Conservation (phyloP, 2,888 invertebrate species). For the Lomographa bimaculata region DNA sequence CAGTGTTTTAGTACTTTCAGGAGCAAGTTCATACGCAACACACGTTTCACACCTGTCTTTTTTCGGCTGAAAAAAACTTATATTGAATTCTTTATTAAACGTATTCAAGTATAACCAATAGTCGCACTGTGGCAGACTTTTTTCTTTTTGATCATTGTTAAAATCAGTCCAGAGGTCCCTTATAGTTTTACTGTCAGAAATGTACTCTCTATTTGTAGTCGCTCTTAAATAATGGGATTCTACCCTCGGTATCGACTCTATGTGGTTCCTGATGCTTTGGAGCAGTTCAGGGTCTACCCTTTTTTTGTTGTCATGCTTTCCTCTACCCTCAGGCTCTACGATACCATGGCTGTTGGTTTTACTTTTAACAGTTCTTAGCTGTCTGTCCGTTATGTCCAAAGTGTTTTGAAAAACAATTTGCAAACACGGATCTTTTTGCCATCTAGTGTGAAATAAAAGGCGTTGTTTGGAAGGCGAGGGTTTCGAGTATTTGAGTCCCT, state of each 20-base stretch:
- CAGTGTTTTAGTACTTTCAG: slow-evolving; percentile 13
- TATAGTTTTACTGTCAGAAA: not conserved
- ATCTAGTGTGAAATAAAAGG: too few relatives aligned
- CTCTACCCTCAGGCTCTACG: slow-evolving; percentile 17
- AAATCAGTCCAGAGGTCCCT: not conserved
- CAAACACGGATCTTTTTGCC: not conserved
- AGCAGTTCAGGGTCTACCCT: not conserved
- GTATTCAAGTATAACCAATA: not conserved
- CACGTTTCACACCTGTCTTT: slow-evolving; percentile 36
- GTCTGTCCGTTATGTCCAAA: slow-evolving; percentile 1
- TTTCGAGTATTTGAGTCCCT: slow-evolving; percentile 30
- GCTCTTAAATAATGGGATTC: not conserved
- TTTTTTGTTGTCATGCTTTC: slow-evolving; percentile 6
- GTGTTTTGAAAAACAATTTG: slow-evolving; percentile 1
- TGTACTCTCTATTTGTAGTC: not conserved
- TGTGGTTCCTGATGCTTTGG: not conserved
- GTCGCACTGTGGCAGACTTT: not conserved
- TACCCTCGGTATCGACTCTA: too few relatives aligned
- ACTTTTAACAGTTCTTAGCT: slow-evolving; percentile 27
- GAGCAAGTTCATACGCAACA: slow-evolving; percentile 17
- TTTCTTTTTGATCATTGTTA: not conserved
- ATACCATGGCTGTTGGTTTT: slow-evolving; percentile 5
- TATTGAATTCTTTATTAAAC: not conserved
- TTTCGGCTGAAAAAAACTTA: slow-evolving; percentile 32
- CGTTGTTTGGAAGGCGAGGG: too few relatives aligned